These are phyloP conservation scores for Ormyrus rosae DNA, from an alignment of 2,888 invertebrate genomes.

Conservation along the genomic window DNA sequence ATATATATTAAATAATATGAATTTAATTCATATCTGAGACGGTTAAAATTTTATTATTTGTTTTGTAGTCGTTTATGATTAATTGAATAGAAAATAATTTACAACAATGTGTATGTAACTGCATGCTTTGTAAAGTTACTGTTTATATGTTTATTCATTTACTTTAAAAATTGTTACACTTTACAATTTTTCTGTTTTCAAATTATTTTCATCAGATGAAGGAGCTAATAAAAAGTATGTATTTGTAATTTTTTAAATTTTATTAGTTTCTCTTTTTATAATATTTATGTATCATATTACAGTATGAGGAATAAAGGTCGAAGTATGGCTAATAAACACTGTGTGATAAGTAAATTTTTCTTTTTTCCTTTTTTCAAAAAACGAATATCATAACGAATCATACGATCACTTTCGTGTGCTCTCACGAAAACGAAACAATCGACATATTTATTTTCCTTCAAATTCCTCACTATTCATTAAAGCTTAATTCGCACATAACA, in stretches of 20 bases:
- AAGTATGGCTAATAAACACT: slow-evolving; percentile 69
- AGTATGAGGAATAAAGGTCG: slow-evolving; percentile 71
- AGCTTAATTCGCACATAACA: not conserved
- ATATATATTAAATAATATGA: too few species aligned
- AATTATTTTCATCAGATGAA: too few species aligned
- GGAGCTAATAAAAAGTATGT: too few species aligned
- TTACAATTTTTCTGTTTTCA: too few species aligned
- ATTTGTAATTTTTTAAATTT: slow-evolving; percentile 38
- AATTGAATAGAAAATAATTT: too few species aligned
- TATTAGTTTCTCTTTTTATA: slow-evolving; percentile 54
- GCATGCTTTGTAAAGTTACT: too few species aligned
- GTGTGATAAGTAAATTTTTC: slow-evolving; percentile 60
- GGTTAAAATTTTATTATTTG: too few species aligned
- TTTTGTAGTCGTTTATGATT: too few species aligned
- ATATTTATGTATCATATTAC: slow-evolving; percentile 70
- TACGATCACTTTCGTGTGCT: slow-evolving; percentile 55
- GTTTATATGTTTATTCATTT: too few species aligned
- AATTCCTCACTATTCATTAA: slow-evolving; percentile 4
- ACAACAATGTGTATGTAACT: too few species aligned
- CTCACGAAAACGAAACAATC: not conserved
- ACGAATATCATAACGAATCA: slow-evolving; percentile 50
- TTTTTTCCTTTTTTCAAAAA: not conserved
- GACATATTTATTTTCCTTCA: not conserved
- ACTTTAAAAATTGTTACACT: too few species aligned
- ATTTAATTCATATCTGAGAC: too few species aligned